Evolutionary conservation across 2,797 vertebrate species (phyloP).

Genomic region (Ibycter americanus): DNA sequence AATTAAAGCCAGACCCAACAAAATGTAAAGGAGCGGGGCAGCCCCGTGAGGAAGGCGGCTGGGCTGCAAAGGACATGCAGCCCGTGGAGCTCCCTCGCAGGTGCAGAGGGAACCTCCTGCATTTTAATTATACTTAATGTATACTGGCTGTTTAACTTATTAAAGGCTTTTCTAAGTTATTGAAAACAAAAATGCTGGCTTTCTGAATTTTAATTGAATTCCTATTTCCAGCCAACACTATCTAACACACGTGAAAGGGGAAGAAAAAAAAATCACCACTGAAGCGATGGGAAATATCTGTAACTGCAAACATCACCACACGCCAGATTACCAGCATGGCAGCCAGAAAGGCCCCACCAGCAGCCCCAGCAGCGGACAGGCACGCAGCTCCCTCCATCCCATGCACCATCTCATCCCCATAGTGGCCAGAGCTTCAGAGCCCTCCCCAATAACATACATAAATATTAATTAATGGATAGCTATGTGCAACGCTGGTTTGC

Average conservation of each 20-base stretch:
- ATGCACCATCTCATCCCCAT: background rate
- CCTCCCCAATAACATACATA: background rate
- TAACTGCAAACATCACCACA: background rate
- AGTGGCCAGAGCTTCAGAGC: background rate
- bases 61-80: background rate
- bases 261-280: background rate
- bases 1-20: background rate
- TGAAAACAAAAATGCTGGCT: background rate
- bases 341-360: background rate
- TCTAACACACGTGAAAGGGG: background rate
- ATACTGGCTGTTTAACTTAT: background rate
- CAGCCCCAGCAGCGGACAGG: background rate
- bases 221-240: background rate
- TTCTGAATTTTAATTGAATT: background rate
- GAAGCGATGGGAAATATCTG: background rate
- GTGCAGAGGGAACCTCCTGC: background rate
- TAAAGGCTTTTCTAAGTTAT: background rate
- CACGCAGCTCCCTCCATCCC: background rate
- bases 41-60: background rate
- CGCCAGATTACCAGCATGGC: background rate
- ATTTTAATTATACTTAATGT: background rate
- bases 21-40: background rate
- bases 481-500: fast-evolving
- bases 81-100: background rate
- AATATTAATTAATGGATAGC: background rate